Percentiles rank a stretch among this genome's conserved stretches.
Conservation (phyloP, 2,797 vertebrate species). For the Falco concolor region DNA sequence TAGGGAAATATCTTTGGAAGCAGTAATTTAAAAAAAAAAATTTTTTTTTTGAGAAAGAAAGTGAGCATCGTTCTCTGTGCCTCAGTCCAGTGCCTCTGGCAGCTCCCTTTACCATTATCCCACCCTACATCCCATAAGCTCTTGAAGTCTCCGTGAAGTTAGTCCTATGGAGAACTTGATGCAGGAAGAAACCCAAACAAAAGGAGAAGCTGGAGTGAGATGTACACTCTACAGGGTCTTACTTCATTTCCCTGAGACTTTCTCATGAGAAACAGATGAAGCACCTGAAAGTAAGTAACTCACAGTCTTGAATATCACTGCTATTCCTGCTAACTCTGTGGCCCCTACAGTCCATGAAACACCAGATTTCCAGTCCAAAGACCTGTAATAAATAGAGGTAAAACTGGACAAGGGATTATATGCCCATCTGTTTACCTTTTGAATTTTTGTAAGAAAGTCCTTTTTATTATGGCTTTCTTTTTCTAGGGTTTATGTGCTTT, state of each 20-base stretch:
- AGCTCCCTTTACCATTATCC: background rate
- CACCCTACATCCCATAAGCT: background rate
- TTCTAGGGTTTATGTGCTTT: background rate
- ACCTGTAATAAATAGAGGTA: background rate
- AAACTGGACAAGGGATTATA: background rate
- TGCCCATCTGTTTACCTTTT: background rate
- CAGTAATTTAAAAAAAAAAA: background rate
- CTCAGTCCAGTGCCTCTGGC: background rate
- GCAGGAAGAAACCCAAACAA: background rate
- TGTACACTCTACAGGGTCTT: background rate
- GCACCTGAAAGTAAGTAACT: background rate
- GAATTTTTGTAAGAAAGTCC: background rate
- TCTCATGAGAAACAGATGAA: background rate
- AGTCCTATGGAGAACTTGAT: background rate
- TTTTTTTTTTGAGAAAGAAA: background rate
- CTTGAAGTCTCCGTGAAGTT: background rate
- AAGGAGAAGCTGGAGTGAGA: background rate
- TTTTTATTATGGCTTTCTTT: background rate
- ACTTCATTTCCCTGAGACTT: background rate
- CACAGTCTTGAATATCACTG: background rate
- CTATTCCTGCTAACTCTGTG: background rate
- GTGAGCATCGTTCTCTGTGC: fast-evolving
- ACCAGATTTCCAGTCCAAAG: background rate
- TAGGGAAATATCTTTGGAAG: background rate
- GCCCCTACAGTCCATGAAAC: background rate